Base-by-base conservation (phyloP, 2,113 vertebrate genomes). In the Taurulus bubalis region DNA sequence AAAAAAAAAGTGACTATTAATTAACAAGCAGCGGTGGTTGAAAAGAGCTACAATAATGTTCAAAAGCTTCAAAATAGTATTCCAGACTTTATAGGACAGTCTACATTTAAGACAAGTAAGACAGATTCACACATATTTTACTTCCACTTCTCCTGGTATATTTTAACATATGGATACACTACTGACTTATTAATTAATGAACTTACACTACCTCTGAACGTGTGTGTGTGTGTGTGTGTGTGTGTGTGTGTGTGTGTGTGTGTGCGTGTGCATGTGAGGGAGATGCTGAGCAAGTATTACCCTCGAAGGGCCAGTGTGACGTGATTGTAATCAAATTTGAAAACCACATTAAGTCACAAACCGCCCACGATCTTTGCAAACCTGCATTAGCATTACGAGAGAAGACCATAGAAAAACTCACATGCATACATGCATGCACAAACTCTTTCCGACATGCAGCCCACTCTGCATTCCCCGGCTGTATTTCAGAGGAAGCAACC, bases 321-420 rank as follows among this genome's bases (percentile, higher is more conserved):
- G 28, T 91, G 90, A 93, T 70, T 45, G 4, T 86, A 85, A 93
- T 93, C 53, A 68, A 87, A 87, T 84, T 83, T 87, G 93, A 93
- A 87, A 87, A 78, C 64, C 79, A 59, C 79, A 89, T 89, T 83
- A 90, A 88, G 87, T 88, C 75, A 75, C 79, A 88, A 75, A 59
- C 79, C 64, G 59, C 82, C 88, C 74, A 85, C 86, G 78, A 86
- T 84, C 78, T 86, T 82, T 86, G 72, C 87, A 89, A 80, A 88
- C 81, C 77, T 75, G 67, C 74, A 85, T 90, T 71, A 87, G 72
- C 60, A 34, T 91, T 84, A 84, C 26, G 10, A 51, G 49, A 74
- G 60, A 68, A 64, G 64, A 18, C 36, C 49, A 49, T 60, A 4
- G 42, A 69, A 36, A 20, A 30, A 38, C 36, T 47, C 59, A 63